Conservation (phyloP, 92 coral and sea anemone genomes). For the Porites divaricata region DNA sequence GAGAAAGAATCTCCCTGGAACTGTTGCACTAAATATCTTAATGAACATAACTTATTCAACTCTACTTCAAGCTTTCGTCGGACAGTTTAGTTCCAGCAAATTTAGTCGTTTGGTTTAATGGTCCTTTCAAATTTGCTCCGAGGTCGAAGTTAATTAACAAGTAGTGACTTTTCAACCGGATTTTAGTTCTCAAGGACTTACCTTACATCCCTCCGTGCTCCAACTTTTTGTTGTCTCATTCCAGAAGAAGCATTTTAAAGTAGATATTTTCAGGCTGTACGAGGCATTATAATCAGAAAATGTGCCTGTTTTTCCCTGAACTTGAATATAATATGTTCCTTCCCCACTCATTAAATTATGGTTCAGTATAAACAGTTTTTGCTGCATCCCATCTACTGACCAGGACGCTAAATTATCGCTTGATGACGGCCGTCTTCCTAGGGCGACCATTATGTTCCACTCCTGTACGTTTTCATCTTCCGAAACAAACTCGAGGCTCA, state of each 20-base stretch:
- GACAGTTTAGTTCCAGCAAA: no score
- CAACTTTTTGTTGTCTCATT: conserved; percentile 56
- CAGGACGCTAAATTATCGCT: conserved; percentile 43
- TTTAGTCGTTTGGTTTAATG: no score
- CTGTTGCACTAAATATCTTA: no score
- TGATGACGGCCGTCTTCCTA: conserved; percentile 43
- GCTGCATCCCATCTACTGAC: conserved; percentile 26
- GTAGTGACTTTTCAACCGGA: background rate
- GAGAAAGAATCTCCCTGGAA: no score
- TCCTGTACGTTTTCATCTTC: conserved; percentile 21
- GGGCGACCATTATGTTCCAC: conserved; percentile 65
- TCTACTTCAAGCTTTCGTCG: no score
- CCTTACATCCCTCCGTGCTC: conserved; percentile 73
- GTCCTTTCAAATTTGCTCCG: no score
- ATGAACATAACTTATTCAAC: no score
- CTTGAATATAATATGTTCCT: conserved; percentile 19
- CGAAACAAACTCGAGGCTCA: conserved; percentile 57
- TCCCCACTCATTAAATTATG: background rate
- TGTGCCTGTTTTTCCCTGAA: background rate
- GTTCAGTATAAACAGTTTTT: conserved; percentile 5
- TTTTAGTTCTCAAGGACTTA: conserved; percentile 11
- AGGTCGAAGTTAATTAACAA: no score
- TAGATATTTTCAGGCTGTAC: conserved; percentile 75
- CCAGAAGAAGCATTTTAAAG: conserved; percentile 83
- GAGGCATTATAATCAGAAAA: conserved; percentile 45